Evolutionary conservation across 2,113 vertebrate species (phyloP).

Genomic region (Thunnus maccoyii): DNA sequence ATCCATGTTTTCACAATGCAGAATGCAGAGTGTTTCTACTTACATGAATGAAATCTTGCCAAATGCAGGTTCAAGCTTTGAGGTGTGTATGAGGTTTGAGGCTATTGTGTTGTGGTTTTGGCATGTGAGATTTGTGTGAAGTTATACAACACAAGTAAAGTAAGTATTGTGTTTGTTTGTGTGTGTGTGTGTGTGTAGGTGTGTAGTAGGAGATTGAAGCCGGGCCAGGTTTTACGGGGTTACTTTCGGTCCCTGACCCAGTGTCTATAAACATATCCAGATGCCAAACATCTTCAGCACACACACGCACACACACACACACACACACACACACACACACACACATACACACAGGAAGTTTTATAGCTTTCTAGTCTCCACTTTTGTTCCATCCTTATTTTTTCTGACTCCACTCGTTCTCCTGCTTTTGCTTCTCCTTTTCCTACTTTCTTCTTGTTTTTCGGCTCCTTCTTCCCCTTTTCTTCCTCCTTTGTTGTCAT

Average conservation of each 20-base stretch:
- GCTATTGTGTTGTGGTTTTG: slow-evolving; percentile 36
- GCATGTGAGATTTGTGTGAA: slow-evolving; percentile 20
- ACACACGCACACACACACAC: background rate
- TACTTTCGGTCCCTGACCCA: slow-evolving; percentile 81
- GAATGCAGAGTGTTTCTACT: background rate
- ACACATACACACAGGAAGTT: slow-evolving; percentile 14
- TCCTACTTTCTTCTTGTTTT: background rate
- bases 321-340: background rate
- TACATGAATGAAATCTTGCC: slow-evolving; percentile 6
- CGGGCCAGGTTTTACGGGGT: slow-evolving; percentile 69
- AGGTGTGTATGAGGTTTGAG: slow-evolving; percentile 11
- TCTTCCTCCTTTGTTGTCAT: background rate
- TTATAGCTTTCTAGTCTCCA: slow-evolving; percentile 46
- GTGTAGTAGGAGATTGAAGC: slow-evolving; percentile 41
- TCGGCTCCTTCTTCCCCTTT: background rate
- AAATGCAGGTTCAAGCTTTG: slow-evolving; percentile 2
- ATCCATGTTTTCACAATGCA: background rate
- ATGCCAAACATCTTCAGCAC: slow-evolving; percentile 70
- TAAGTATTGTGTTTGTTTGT: slow-evolving; percentile 23
- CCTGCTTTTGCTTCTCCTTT: background rate
- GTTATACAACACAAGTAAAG: slow-evolving; percentile 41
- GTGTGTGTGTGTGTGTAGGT: slow-evolving; percentile 21
- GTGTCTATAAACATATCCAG: slow-evolving; percentile 81
- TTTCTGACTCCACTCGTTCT: background rate
- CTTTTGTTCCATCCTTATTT: slow-evolving; percentile 12